phyloP scores from a whole-genome alignment of 2,797 vertebrate species.

The Avahi laniger region DNA sequence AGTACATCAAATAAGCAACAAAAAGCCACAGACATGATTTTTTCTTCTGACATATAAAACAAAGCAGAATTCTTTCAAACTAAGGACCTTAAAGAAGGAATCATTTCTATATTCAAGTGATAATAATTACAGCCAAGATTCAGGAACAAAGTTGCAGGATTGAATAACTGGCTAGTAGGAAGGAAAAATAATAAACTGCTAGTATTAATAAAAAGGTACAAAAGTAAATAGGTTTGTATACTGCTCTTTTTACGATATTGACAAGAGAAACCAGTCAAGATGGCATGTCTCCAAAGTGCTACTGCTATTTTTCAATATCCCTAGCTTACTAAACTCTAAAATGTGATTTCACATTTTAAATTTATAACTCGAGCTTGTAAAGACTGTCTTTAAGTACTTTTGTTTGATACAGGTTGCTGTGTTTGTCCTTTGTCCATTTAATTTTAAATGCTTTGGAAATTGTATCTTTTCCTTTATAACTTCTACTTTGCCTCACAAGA shows the following conservation, averaged over 20 bases:
- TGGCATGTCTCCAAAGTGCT: background rate
- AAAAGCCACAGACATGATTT: background rate
- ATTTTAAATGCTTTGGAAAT: background rate
- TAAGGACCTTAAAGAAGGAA: background rate
- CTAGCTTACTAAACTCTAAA: background rate
- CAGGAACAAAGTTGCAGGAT: background rate
- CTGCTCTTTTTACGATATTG: slow-evolving; percentile 46
- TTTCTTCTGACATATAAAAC: background rate
- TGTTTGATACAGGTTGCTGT: background rate
- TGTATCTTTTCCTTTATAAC: background rate
- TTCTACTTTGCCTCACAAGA: background rate
- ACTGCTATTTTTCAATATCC: fast-evolving
- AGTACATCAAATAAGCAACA: background rate
- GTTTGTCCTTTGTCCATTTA: background rate
- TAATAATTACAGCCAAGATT: background rate
- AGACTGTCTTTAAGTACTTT: background rate
- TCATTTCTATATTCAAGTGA: background rate
- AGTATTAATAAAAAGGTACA: slow-evolving; percentile 51
- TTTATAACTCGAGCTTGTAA: background rate
- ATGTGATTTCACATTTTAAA: background rate
- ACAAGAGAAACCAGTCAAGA: slow-evolving; percentile 1
- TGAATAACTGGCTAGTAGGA: background rate
- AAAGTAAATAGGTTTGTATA: slow-evolving; percentile 64
- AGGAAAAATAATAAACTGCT: background rate
- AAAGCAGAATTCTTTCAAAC: background rate